A percentile compares a stretch with the other conserved stretches of the same genome.
Evolutionary conservation across 1,140 invertebrate genomes (phyloP).

Genomic region (Drosophila persimilis): DNA sequence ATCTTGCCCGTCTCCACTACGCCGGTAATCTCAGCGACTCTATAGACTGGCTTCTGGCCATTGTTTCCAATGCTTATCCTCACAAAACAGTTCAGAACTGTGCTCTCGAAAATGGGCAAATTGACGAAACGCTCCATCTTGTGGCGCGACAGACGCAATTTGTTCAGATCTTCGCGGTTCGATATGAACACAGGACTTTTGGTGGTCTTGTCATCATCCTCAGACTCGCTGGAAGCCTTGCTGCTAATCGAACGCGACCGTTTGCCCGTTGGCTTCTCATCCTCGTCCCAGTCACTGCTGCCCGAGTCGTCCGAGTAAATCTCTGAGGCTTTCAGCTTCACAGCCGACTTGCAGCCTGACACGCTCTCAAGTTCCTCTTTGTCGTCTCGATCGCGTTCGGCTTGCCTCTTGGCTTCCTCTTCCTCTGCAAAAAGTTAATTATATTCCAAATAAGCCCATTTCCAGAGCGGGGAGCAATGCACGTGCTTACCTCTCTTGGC

Average conservation of each 20-base stretch:
- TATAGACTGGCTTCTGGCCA: conserved; percentile 91
- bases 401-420: conserved; percentile 83
- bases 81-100: conserved; percentile 97
- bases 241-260: conserved; percentile 82
- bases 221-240: conserved; percentile 84
- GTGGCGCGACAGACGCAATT: conserved; percentile 94
- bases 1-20: conserved; percentile 97
- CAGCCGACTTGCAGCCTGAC: conserved; percentile 79
- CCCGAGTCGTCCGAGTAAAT: conserved; percentile 98
- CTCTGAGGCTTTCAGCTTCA: conserved; percentile 94
- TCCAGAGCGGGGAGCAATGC: too few relatives aligned
- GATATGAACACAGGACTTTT: conserved; percentile 88
- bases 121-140: conserved; percentile 98
- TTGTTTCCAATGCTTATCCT: conserved; percentile 97
- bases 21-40: conserved; percentile 96
- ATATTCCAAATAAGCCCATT: too few relatives aligned
- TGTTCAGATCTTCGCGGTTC: conserved; percentile 92
- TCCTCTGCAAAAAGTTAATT: conserved; percentile 73
- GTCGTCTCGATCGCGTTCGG: conserved; percentile 85
- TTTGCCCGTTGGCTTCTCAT: conserved; percentile 84
- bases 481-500: conserved; percentile 83
- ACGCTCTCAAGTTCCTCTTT: conserved; percentile 87
- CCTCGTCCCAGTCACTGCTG: conserved; percentile 85
- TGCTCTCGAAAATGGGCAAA: conserved; percentile 96
- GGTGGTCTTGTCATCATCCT: conserved; percentile 81